A percentile compares a stretch with the other conserved stretches of the same genome.
phyloP scores from a whole-genome alignment of 2,888 invertebrate genomes.

The Morpho achilles region DNA sequence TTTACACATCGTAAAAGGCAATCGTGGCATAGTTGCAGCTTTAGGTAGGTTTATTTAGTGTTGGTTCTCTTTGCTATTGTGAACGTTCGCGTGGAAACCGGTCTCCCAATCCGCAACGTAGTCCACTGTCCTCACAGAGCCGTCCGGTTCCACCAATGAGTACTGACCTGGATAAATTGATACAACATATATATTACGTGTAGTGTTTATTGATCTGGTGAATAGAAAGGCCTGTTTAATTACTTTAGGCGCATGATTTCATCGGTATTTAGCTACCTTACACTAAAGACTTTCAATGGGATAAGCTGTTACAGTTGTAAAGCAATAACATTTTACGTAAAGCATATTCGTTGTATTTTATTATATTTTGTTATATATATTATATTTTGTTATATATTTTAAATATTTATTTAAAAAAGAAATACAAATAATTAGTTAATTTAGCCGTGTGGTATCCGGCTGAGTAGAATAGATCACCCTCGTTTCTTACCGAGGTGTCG shows the following conservation, averaged over 20 bases:
- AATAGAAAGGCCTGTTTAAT: constrained; percentile 21
- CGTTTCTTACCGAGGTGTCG: too few species aligned
- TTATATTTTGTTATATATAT: too few species aligned
- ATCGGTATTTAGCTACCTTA: constrained; percentile 16
- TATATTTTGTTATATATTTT: too few species aligned
- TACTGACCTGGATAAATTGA: constrained; percentile 74
- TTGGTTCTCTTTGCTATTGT: constrained; percentile 80
- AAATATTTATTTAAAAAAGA: too few species aligned
- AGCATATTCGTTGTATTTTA: too few species aligned
- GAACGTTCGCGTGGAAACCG: constrained; percentile 86
- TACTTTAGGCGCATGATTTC: constrained; percentile 10
- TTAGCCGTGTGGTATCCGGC: too few species aligned
- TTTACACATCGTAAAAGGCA: constrained; percentile 17
- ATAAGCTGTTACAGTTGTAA: too few species aligned
- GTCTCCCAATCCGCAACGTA: constrained; percentile 89
- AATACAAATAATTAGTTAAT: too few species aligned
- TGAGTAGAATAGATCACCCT: too few species aligned
- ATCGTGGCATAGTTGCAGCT: constrained; percentile 8
- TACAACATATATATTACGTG: constrained; percentile 19
- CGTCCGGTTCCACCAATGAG: constrained; percentile 85
- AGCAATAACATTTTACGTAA: too few species aligned
- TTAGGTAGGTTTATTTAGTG: constrained; percentile 41
- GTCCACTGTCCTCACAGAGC: constrained; percentile 85
- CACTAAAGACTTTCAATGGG: neutral
- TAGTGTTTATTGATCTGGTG: constrained; percentile 7